A percentile compares a stretch with the other conserved stretches of the same genome.
phyloP scores from a whole-genome alignment of 2,797 vertebrate species.

The Synaphobranchus kaupii region DNA sequence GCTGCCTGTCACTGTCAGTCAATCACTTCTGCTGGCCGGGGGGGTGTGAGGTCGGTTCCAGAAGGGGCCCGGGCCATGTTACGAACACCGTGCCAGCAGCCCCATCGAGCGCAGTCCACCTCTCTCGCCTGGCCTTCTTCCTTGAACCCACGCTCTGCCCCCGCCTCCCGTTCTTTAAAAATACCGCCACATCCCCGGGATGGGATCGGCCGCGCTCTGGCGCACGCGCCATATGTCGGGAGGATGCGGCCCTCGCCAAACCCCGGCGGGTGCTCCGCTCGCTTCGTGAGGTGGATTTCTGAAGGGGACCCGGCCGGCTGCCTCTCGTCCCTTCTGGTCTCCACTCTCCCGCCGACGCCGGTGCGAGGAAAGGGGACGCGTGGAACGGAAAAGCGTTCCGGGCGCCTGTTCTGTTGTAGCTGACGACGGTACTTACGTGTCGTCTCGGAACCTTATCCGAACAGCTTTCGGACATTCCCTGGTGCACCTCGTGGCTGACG shows the following conservation, averaged over 20 bases:
- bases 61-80: constrained; percentile 27
- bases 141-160: constrained; percentile 29
- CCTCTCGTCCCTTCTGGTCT: background rate
- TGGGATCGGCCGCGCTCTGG: background rate
- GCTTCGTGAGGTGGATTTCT: background rate
- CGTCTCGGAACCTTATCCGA: background rate
- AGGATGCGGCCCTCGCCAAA: background rate
- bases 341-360: background rate
- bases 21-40: constrained; percentile 10
- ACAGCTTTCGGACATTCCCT: background rate
- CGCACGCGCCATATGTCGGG: constrained; percentile 1
- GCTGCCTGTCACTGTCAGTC: constrained; percentile 49
- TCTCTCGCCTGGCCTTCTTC: background rate
- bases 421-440: background rate
- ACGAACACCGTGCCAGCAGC: background rate
- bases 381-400: background rate
- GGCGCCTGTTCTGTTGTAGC: background rate
- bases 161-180: background rate
- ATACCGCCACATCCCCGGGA: background rate
- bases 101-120: constrained; percentile 20
- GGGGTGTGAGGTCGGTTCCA: background rate
- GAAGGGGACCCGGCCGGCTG: background rate
- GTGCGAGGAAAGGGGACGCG: background rate
- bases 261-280: background rate
- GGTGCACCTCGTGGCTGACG: background rate